Evolutionary conservation across 2,888 invertebrate species (phyloP), one percentile per base, ranked within the genome.

Genomic region (Dynastes grantii): DNA sequence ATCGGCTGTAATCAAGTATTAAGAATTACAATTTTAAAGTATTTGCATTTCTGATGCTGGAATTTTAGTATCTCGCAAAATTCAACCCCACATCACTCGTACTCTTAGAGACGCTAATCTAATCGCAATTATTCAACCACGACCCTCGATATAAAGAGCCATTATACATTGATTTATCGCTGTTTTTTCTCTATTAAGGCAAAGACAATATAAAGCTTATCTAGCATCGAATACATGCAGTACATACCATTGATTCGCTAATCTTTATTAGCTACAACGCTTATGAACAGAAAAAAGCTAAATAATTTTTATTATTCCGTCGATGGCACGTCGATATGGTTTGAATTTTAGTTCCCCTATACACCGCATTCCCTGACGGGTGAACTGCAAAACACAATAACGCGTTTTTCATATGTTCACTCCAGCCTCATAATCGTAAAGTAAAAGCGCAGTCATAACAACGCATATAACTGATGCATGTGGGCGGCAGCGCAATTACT

Each of bases 311-410:
- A 53, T 53, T 2, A n/a, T 53, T 53, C n/a, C 16, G 53, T 53
- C 53, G 6, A 51, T 51, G 22, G 22, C 51, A 11, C 27, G 27
- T 16, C 11, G 27, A 11, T 61, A 61, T 2, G 8, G 29, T 29
- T 27, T 61, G 29, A 61, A 9, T 27, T 61, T 61, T 29, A 22
- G 27, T 13, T 61, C 61, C 22, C 61, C 22, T 29, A 9, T 11
- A 27, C 29, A 13, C 13, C 29, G 29, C 29, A 32, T 63, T 29
- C 22, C 22, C 5, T 58, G 22, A 58, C 55, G 63, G 29, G 32
- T 63, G 63, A 29, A 29, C 63, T 29, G 27, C 63, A 32, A 63
- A 63, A 63, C 63, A 63, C 63, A 63, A 63, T 63, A 63, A 32
- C 29, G 32, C 63, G 32, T 63, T 63, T 63, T 63, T 63, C 63